A percentile compares a stretch with the other conserved stretches of the same genome.
Conservation (phyloP, 2,797 vertebrate species). For the Myiotriccus ornatus region DNA sequence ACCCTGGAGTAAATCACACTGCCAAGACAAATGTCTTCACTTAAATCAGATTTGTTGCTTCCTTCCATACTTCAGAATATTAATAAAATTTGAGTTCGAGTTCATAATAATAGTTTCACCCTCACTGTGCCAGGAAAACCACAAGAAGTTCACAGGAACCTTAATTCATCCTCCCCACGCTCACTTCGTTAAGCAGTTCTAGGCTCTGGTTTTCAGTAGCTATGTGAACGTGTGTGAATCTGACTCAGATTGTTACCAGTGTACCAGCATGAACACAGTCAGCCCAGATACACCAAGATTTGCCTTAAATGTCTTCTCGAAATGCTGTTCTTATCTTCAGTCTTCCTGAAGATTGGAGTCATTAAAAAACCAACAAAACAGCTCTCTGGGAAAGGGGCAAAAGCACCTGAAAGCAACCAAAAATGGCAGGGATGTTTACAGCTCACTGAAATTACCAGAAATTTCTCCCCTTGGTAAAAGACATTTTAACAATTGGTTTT, state of each 20-base stretch:
- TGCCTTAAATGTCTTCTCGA: constrained; percentile 10
- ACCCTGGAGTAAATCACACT: constrained; percentile 74
- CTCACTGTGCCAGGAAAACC: constrained; percentile 23
- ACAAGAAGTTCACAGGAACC: constrained; percentile 19
- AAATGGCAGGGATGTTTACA: constrained; percentile 14
- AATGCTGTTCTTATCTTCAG: neutral
- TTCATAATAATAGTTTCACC: constrained; percentile 62
- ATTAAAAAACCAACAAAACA: neutral
- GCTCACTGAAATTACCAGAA: neutral
- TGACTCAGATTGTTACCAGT: neutral
- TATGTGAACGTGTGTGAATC: fast-evolving
- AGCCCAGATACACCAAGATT: neutral
- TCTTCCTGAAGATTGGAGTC: neutral
- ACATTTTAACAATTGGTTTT: constrained; percentile 40
- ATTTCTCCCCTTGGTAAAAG: constrained; percentile 16
- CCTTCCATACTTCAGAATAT: constrained; percentile 72
- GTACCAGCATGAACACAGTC: neutral
- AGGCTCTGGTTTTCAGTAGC: neutral
- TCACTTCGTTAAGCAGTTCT: neutral
- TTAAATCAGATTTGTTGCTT: constrained; percentile 80
- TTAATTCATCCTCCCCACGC: neutral
- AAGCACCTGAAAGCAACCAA: neutral
- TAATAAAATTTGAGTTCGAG: constrained; percentile 67
- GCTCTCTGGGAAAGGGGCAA: constrained; percentile 8
- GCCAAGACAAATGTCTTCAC: constrained; percentile 77